Evolutionary conservation across 2,888 invertebrate genomes (phyloP).

Genomic region (Bembecia ichneumoniformis): DNA sequence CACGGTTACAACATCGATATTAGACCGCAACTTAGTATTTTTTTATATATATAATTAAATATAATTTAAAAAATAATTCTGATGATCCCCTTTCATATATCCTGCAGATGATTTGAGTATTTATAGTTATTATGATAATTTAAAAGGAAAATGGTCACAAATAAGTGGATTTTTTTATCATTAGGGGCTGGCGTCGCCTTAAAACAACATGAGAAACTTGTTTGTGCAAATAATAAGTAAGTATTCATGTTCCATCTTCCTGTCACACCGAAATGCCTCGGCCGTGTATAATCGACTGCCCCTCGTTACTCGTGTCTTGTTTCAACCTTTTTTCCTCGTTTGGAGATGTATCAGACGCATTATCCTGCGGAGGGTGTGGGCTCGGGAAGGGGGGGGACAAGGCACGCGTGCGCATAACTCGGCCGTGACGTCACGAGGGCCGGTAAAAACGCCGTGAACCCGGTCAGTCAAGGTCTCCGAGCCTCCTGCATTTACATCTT

Average conservation of each 20-base stretch:
- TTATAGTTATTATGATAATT: too few species aligned
- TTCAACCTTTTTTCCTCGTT: conserved; percentile 47
- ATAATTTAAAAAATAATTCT: too few species aligned
- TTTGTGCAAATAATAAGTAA: conserved; percentile 16
- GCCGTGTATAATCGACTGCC: conserved; percentile 44
- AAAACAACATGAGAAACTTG: too few species aligned
- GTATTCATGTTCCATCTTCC: conserved; percentile 29
- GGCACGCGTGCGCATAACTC: conserved; percentile 58
- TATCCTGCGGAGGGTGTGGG: conserved; percentile 45
- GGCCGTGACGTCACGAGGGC: conserved; percentile 57
- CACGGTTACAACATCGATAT: too few species aligned
- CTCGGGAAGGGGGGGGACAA: conserved; percentile 8
- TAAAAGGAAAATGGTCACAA: too few species aligned
- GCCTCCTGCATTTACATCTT: conserved; percentile 46
- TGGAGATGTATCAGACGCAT: conserved; percentile 60
- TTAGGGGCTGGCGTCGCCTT: too few species aligned
- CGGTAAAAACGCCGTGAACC: conserved; percentile 62
- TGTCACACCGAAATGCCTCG: conserved; percentile 43
- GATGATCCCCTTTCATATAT: too few species aligned
- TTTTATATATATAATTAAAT: too few species aligned
- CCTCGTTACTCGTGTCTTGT: conserved; percentile 46
- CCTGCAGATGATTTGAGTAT: too few species aligned
- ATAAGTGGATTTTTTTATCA: too few species aligned
- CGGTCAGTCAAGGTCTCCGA: conserved; percentile 54
- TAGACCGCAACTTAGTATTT: too few species aligned